Percentiles rank a stretch among this genome's conserved stretches.
These are phyloP conservation scores for Dicranocentrus wangi DNA, from an alignment of 2,888 invertebrate species.

Conservation along the genomic window DNA sequence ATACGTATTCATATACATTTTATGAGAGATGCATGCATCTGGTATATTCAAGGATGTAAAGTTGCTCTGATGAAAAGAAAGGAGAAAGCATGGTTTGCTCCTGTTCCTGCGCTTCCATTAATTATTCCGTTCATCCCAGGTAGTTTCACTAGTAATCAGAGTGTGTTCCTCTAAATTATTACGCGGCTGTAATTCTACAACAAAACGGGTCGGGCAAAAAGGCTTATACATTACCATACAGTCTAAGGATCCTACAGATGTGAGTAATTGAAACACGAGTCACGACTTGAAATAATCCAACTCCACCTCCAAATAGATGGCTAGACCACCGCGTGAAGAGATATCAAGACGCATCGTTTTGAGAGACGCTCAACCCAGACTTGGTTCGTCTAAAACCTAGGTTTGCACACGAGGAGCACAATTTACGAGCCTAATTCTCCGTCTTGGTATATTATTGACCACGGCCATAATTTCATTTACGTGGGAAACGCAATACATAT, in stretches of 20 bases:
- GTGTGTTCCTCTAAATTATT: not conserved
- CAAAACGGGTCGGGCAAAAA: not conserved
- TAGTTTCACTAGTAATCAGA: not conserved
- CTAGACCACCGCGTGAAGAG: not conserved
- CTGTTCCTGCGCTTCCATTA: not conserved
- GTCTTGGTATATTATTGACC: not conserved
- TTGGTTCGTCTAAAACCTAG: not conserved
- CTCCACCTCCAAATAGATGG: not conserved
- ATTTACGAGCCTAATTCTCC: not conserved
- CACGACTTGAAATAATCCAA: not conserved
- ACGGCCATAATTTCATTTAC: not conserved
- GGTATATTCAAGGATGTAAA: no score
- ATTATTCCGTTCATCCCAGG: conserved; percentile 8
- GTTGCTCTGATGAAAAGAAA: not conserved
- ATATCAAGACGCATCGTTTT: not conserved
- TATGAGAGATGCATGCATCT: no score
- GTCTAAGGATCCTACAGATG: not conserved
- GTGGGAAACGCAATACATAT: not conserved
- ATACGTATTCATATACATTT: not conserved
- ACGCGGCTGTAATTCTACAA: not conserved
- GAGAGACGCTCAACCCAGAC: not conserved
- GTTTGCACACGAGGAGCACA: not conserved
- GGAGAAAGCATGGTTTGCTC: not conserved
- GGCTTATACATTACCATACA: not conserved
- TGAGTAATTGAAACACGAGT: not conserved